These are phyloP conservation scores for Benitochromis conjunctus DNA, from an alignment of 2,113 vertebrate genomes.

Conservation along the genomic window DNA sequence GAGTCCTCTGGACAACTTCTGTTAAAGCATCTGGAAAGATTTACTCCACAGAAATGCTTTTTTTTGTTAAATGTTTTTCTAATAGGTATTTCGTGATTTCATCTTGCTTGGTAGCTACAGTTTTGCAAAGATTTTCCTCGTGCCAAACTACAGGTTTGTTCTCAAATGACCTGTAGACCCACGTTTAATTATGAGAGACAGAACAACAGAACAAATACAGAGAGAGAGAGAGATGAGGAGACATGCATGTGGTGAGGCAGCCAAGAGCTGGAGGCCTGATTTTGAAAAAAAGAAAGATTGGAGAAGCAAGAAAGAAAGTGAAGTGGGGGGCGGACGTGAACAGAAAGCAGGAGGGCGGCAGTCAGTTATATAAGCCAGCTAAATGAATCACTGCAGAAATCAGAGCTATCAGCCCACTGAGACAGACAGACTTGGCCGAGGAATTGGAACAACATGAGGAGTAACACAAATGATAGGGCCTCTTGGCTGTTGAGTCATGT, in stretches of 20 bases:
- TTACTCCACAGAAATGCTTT: constrained; percentile 13
- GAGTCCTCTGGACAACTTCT: neutral
- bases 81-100: constrained; percentile 10
- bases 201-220: neutral
- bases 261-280: neutral
- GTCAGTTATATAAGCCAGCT: constrained; percentile 34
- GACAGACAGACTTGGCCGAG: constrained; percentile 13
- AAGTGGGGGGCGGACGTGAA: neutral
- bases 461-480: constrained; percentile 11
- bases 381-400: constrained; percentile 42
- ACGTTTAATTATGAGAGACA: neutral
- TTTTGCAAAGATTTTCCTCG: neutral
- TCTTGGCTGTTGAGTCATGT: neutral
- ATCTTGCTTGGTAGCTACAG: neutral
- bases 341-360: constrained; percentile 6
- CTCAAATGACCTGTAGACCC: neutral
- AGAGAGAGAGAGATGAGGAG: neutral
- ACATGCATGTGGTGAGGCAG: neutral
- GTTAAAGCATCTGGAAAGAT: constrained; percentile 43
- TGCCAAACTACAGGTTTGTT: neutral
- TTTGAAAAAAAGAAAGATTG: neutral
- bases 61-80: neutral
- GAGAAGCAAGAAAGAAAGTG: neutral
- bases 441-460: constrained; percentile 7
- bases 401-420: constrained; percentile 16